A percentile compares a stretch with the other conserved stretches of the same genome.
Evolutionary conservation across 1,140 invertebrate genomes (phyloP).

Genomic region (Drosophila malerkotliana): DNA sequence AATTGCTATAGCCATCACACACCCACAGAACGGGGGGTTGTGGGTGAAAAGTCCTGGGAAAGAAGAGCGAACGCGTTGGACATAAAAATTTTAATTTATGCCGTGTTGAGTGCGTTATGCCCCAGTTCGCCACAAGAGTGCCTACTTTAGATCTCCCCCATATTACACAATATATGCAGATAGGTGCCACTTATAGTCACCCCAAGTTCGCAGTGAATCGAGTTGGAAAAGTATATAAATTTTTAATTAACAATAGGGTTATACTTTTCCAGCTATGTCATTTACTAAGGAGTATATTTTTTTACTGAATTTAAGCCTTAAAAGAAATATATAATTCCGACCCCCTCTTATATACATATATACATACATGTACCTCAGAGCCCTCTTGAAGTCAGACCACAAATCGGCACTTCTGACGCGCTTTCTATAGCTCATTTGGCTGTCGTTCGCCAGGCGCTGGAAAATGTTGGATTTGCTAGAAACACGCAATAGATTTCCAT

Average conservation of each 20-base stretch:
- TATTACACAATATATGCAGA: slow-evolving; percentile 50
- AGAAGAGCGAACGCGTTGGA: slow-evolving; percentile 21
- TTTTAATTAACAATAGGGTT: not conserved
- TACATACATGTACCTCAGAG: not conserved
- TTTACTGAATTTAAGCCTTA: not conserved
- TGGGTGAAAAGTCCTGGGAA: not conserved
- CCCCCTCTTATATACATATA: too few species aligned
- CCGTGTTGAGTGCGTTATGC: slow-evolving; percentile 78
- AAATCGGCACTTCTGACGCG: slow-evolving; percentile 77
- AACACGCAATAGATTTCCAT: slow-evolving; percentile 68
- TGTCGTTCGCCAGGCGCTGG: slow-evolving; percentile 52
- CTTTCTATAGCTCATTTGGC: slow-evolving; percentile 71
- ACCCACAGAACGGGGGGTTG: not conserved
- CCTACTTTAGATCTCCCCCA: slow-evolving; percentile 53
- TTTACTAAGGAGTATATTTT: not conserved
- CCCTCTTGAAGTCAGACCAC: slow-evolving; percentile 58
- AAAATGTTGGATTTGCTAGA: slow-evolving; percentile 77
- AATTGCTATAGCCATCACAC: slow-evolving; percentile 43
- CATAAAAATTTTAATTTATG: slow-evolving; percentile 79
- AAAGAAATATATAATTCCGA: too few species aligned
- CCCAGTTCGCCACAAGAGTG: slow-evolving; percentile 66
- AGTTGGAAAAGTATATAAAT: not conserved
- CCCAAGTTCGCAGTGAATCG: too few species aligned
- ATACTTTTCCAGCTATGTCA: not conserved
- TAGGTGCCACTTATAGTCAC: slow-evolving; percentile 14